These are phyloP conservation scores for Phyllostomus hastatus DNA, from an alignment of 2,113 vertebrate genomes.

Conservation along the genomic window DNA sequence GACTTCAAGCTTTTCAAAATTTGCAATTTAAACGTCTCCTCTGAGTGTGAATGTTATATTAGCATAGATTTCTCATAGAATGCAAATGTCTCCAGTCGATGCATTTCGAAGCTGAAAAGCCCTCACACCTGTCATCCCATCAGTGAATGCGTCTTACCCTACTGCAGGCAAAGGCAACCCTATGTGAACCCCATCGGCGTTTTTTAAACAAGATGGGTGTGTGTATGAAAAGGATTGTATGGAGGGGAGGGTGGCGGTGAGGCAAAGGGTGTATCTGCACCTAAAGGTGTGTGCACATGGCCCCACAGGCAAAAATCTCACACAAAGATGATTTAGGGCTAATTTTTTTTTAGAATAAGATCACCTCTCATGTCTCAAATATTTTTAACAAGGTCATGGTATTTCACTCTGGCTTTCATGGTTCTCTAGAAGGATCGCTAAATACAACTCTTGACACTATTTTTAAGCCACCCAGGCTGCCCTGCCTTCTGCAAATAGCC, in stretches of 20 bases:
- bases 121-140: conserved; percentile 51
- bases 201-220: conserved; percentile 31
- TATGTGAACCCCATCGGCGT: conserved; percentile 4
- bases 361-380: conserved; percentile 3
- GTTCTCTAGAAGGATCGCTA: background rate
- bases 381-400: background rate
- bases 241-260: background rate
- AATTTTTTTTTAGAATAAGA: background rate
- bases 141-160: conserved; percentile 45
- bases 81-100: conserved; percentile 50
- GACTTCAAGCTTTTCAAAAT: conserved; percentile 60
- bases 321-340: background rate
- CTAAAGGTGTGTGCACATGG: background rate
- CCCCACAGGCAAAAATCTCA: background rate
- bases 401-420: background rate
- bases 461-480: background rate
- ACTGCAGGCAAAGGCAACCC: conserved; percentile 14
- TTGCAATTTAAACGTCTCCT: conserved; percentile 71
- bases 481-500: background rate
- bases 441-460: background rate
- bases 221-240: background rate
- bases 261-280: background rate
- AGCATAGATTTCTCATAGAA: conserved; percentile 66
- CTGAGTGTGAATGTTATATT: conserved; percentile 62
- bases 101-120: conserved; percentile 47